Conservation (phyloP, 2,113 vertebrate genomes). For the Ptychochromis oligacanthus region DNA sequence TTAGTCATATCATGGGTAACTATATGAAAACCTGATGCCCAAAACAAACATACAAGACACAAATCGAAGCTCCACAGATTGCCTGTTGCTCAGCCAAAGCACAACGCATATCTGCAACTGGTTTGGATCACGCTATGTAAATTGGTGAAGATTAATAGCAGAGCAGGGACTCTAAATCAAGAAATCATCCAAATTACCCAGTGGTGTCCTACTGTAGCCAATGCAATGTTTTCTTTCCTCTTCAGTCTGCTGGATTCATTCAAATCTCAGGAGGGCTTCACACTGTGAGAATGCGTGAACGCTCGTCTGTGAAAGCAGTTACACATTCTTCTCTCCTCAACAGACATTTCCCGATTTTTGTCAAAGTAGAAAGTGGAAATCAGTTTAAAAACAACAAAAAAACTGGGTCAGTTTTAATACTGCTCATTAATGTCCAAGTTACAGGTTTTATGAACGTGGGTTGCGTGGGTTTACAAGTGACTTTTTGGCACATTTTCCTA, state of each 20-base stretch:
- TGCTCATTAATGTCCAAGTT: conserved; percentile 65
- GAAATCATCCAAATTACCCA: conserved; percentile 55
- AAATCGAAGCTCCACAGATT: conserved; percentile 28
- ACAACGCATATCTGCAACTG: conserved; percentile 49
- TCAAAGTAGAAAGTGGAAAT: conserved; percentile 25
- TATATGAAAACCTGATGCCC: not conserved
- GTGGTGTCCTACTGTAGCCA: conserved; percentile 51
- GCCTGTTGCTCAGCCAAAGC: conserved; percentile 45
- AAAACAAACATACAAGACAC: conserved; percentile 32
- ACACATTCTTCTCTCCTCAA: conserved; percentile 52
- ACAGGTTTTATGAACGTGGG: conserved; percentile 44
- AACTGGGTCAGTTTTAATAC: conserved; percentile 37
- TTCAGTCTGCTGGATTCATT: conserved; percentile 75
- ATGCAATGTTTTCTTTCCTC: conserved; percentile 66
- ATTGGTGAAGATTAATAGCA: conserved; percentile 71
- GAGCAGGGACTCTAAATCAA: conserved; percentile 75
- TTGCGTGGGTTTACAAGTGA: conserved; percentile 44
- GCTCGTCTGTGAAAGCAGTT: conserved; percentile 66
- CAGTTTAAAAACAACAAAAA: conserved; percentile 8
- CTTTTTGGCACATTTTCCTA: conserved; percentile 44
- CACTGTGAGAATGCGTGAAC: conserved; percentile 29
- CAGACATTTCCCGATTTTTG: conserved; percentile 23
- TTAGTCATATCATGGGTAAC: not conserved
- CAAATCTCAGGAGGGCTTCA: conserved; percentile 65
- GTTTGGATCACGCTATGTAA: conserved; percentile 64